Conservation (phyloP, 2,113 vertebrate species). For the Dicaeum eximium region DNA sequence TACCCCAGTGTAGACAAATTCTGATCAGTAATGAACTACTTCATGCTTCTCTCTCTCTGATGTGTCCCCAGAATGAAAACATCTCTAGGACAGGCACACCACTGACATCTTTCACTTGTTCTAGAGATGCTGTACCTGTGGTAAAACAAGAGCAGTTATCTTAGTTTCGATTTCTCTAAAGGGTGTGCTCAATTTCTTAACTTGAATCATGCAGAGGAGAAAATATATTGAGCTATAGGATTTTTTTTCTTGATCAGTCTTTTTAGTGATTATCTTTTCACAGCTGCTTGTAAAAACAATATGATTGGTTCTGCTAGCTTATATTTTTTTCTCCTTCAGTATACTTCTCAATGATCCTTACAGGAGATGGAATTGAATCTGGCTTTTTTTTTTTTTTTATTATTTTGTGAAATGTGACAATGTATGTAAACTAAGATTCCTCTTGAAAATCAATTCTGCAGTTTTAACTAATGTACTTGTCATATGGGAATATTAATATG, state of each 20-base stretch:
- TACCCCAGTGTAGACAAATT: not conserved
- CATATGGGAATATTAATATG: constrained; percentile 48
- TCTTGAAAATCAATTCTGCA: constrained; percentile 51
- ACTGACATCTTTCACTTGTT: not conserved
- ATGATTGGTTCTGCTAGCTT: not conserved
- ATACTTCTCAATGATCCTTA: not conserved
- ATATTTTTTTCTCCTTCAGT: not conserved
- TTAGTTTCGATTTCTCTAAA: not conserved
- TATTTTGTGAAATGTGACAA: constrained; percentile 23
- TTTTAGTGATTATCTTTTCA: not conserved
- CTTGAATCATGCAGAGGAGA: not conserved
- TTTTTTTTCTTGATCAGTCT: not conserved
- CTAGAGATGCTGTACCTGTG: not conserved
- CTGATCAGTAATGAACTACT: not conserved
- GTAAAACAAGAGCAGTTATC: not conserved
- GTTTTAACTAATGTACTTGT: constrained; percentile 41
- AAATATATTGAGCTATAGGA: not conserved
- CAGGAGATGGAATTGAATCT: not conserved
- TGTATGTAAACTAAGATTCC: constrained; percentile 34
- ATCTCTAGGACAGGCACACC: not conserved
- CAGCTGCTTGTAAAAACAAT: not conserved
- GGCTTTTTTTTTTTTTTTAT: not conserved
- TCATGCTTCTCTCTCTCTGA: not conserved
- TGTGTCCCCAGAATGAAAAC: not conserved
- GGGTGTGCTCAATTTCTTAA: not conserved